Conservation (phyloP, 1,140 invertebrate species). For the Temnothorax longispinosus region DNA sequence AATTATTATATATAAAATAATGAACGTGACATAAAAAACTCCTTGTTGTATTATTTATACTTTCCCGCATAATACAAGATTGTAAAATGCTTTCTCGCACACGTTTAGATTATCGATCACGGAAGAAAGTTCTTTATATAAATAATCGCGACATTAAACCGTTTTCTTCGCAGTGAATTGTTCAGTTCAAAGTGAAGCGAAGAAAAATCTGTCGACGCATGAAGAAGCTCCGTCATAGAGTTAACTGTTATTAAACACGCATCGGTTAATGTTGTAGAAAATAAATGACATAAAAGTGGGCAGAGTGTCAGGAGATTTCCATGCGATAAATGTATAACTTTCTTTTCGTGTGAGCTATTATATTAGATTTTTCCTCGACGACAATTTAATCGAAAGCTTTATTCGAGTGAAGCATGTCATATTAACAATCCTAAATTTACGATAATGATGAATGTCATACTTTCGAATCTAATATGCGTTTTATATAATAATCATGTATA, state of each 20-base stretch:
- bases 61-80: background rate
- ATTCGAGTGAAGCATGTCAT: background rate
- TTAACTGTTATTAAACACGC: slow-evolving; percentile 44
- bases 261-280: slow-evolving; percentile 37
- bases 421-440: background rate
- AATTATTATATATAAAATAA: background rate
- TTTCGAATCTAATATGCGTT: background rate
- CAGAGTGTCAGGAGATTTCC: background rate
- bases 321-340: slow-evolving; percentile 1
- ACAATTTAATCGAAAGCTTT: background rate
- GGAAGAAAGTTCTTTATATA: slow-evolving; percentile 54
- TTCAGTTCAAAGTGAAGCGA: slow-evolving; percentile 44
- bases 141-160: slow-evolving; percentile 48
- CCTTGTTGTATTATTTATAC: too few relatives aligned
- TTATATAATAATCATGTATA: background rate
- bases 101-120: slow-evolving; percentile 26
- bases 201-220: slow-evolving; percentile 42
- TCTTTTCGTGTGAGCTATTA: background rate
- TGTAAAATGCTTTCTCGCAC: background rate
- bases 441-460: background rate
- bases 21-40: too few relatives aligned
- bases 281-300: slow-evolving; percentile 44
- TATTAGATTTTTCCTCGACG: background rate
- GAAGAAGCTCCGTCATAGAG: slow-evolving; percentile 33
- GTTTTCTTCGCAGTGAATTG: slow-evolving; percentile 30